phyloP scores from a whole-genome alignment of 2,113 vertebrate species.

The Copsychus sechellarum region DNA sequence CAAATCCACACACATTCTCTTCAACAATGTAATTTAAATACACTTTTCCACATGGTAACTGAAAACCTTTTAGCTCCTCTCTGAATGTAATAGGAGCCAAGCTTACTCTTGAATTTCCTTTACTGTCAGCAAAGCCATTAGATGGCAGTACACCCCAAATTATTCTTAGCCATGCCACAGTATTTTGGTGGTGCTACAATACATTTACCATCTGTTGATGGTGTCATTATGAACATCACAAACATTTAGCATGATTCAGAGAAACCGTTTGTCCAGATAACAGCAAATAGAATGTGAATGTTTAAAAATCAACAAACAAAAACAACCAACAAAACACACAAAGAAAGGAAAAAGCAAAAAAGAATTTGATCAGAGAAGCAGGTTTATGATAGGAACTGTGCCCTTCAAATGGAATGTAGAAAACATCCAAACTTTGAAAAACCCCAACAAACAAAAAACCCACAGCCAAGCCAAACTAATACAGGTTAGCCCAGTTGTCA shows the following conservation, averaged over 20 bases:
- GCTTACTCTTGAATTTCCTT: not conserved
- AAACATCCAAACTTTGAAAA: not conserved
- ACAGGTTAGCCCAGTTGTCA: not conserved
- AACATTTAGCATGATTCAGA: not conserved
- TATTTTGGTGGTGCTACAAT: not conserved
- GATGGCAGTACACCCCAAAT: slow-evolving; percentile 57
- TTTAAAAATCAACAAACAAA: not conserved
- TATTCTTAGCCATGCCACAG: not conserved
- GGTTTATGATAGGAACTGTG: not conserved
- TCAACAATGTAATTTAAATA: not conserved
- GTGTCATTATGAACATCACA: not conserved
- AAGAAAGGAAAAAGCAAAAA: not conserved
- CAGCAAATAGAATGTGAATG: not conserved
- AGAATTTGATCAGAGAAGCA: not conserved
- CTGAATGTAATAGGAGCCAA: not conserved
- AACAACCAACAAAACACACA: not conserved
- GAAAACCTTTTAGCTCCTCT: not conserved
- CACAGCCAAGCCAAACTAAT: not conserved
- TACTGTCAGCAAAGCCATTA: slow-evolving; percentile 26
- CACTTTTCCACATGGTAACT: not conserved
- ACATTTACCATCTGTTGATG: not conserved
- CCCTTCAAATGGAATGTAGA: not conserved
- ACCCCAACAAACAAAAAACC: fast-evolving
- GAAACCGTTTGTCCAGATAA: not conserved
- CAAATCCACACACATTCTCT: not conserved